Conservation (phyloP, 2,888 invertebrate species). For the Pyralis farinalis region DNA sequence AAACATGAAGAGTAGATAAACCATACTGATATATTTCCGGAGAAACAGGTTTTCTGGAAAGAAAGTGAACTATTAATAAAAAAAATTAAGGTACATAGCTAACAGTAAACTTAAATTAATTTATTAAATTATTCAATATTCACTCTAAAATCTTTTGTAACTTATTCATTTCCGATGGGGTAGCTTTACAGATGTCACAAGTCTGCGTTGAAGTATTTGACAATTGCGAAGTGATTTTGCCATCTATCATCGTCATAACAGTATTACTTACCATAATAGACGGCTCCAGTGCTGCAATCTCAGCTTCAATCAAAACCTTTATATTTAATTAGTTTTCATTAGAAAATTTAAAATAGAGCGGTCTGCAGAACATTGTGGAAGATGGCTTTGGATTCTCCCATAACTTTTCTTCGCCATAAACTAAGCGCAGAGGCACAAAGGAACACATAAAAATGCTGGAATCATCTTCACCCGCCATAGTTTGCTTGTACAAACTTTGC, state of each 20-base stretch:
- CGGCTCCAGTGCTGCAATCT: conserved; percentile 8
- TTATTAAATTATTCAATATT: neutral
- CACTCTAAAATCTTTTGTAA: neutral
- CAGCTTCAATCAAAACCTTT: neutral
- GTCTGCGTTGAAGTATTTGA: neutral
- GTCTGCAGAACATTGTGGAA: conserved; percentile 3
- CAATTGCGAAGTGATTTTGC: neutral
- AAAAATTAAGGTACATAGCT: neutral
- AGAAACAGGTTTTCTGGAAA: neutral
- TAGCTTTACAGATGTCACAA: neutral
- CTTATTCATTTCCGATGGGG: neutral
- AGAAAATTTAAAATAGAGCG: conserved; percentile 5
- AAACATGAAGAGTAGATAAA: neutral
- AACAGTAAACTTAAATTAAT: neutral
- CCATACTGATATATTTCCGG: neutral
- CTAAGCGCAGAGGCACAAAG: conserved; percentile 10
- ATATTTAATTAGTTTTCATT: conserved; percentile 8
- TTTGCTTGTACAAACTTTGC: conserved; percentile 14
- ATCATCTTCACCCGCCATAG: conserved; percentile 6
- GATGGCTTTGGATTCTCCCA: conserved; percentile 12
- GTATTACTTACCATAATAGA: conserved; percentile 4
- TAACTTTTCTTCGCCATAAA: conserved; percentile 6
- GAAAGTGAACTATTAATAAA: neutral
- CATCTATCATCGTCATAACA: conserved; percentile 3
- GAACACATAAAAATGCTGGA: conserved; percentile 11